phyloP scores from a whole-genome alignment of 2,797 vertebrate species.

The Sebastes jordani region DNA sequence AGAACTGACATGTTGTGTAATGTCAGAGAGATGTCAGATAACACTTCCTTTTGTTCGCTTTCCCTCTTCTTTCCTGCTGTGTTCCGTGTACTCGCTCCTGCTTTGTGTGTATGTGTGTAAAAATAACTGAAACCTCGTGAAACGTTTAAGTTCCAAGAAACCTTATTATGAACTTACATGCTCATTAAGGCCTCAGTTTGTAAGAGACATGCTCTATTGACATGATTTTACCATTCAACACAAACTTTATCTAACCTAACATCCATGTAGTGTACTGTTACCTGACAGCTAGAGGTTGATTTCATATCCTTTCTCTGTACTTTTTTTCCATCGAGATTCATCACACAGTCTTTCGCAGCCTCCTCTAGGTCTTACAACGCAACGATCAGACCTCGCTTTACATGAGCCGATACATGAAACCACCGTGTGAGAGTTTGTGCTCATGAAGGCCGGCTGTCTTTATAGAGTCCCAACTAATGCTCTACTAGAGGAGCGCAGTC shows the following conservation, averaged over 20 bases:
- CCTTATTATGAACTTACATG: neutral
- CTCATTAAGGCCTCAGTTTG: constrained; percentile 11
- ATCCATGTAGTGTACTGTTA: constrained; percentile 16
- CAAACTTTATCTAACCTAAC: constrained; percentile 13
- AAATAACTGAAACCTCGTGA: constrained; percentile 5
- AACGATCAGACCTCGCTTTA: neutral
- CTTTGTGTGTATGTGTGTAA: neutral
- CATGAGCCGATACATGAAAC: neutral
- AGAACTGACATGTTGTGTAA: neutral
- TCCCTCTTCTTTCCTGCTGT: neutral
- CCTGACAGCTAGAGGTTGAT: constrained; percentile 8
- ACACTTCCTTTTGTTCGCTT: constrained; percentile 1
- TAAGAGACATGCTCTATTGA: constrained; percentile 7
- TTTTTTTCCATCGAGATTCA: neutral
- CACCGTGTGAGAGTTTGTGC: neutral
- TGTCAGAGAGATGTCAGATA: neutral
- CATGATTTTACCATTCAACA: constrained; percentile 7
- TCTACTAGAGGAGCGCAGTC: constrained; percentile 37
- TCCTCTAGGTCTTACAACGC: neutral
- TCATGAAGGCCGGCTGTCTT: neutral
- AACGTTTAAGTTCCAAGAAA: constrained; percentile 14
- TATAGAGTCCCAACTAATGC: neutral
- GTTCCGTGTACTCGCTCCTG: neutral
- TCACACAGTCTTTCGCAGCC: neutral
- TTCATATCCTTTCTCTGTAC: constrained; percentile 13